Percentiles rank a stretch among this genome's conserved stretches.
Evolutionary conservation across 30 jellyfish, hydroid and myxozoan species (phyloP).

Genomic region (Rhopilema esculentum): DNA sequence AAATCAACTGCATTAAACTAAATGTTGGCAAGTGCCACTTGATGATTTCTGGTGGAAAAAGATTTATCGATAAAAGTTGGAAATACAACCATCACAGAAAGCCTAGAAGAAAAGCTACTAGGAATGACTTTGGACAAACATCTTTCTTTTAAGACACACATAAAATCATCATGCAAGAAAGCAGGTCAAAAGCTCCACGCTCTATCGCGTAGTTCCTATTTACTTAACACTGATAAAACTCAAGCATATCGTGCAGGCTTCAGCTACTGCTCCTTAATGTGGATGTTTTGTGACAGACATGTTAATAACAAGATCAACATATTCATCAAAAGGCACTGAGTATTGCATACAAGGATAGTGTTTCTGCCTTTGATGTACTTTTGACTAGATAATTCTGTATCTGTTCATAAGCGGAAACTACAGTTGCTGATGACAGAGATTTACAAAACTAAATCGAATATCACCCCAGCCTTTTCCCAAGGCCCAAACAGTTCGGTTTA

Average conservation of each 20-base stretch:
- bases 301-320: background rate
- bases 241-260: slow-evolving; percentile 34
- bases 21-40: slow-evolving; percentile 24
- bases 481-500: too few relatives aligned
- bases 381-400: background rate
- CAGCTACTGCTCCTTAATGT: slow-evolving; percentile 14
- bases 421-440: too few relatives aligned
- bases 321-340: background rate
- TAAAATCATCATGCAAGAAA: slow-evolving; percentile 28
- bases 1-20: background rate
- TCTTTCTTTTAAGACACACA: slow-evolving; percentile 22
- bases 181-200: slow-evolving; percentile 35
- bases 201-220: slow-evolving; percentile 22
- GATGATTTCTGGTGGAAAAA: slow-evolving; percentile 50
- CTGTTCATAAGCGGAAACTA: too few relatives aligned
- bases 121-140: slow-evolving; percentile 46
- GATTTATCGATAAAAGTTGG: slow-evolving; percentile 26
- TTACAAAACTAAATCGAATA: too few relatives aligned
- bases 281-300: slow-evolving; percentile 24
- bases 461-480: too few relatives aligned
- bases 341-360: background rate
- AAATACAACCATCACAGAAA: slow-evolving; percentile 34
- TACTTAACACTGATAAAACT: slow-evolving; percentile 24
- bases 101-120: slow-evolving; percentile 2
- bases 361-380: background rate